These are phyloP conservation scores for Orientallactaga sibirica DNA, from an alignment of 2,797 vertebrate genomes.

Conservation along the genomic window DNA sequence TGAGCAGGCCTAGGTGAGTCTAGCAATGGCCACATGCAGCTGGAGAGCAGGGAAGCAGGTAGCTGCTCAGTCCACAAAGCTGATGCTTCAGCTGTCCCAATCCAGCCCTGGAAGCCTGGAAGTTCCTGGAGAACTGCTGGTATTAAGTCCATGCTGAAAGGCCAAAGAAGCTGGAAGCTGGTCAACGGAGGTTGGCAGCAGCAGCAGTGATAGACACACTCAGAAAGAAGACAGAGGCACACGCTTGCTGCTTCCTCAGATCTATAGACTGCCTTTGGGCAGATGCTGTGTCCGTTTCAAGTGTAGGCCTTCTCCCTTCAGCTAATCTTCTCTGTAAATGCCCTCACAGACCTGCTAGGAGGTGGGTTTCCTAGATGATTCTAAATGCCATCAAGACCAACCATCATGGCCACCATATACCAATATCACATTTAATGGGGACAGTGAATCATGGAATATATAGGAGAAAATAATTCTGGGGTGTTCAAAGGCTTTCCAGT, in stretches of 20 bases:
- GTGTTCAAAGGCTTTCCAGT: slow-evolving; percentile 3
- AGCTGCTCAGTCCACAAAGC: neutral
- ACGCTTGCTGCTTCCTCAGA: neutral
- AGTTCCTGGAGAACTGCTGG: neutral
- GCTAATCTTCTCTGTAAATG: neutral
- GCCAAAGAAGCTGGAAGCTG: neutral
- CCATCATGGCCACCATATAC: neutral
- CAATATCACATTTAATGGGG: neutral
- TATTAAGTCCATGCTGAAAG: neutral
- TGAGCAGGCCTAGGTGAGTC: neutral
- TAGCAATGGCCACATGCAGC: neutral
- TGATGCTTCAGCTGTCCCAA: neutral
- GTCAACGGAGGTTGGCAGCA: no score
- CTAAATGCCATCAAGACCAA: neutral
- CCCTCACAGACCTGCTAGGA: neutral
- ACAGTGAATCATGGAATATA: neutral
- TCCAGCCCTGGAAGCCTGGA: neutral
- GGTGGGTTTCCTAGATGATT: neutral
- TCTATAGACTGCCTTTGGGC: neutral
- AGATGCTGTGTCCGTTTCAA: neutral
- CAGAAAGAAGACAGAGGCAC: neutral
- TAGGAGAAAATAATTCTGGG: neutral
- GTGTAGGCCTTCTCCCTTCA: neutral
- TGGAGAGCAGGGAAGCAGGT: neutral
- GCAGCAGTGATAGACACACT: neutral